Percentiles rank a stretch among this genome's conserved stretches.
phyloP scores from a whole-genome alignment of 2,888 invertebrate genomes.

The Chloroclysta siterata region DNA sequence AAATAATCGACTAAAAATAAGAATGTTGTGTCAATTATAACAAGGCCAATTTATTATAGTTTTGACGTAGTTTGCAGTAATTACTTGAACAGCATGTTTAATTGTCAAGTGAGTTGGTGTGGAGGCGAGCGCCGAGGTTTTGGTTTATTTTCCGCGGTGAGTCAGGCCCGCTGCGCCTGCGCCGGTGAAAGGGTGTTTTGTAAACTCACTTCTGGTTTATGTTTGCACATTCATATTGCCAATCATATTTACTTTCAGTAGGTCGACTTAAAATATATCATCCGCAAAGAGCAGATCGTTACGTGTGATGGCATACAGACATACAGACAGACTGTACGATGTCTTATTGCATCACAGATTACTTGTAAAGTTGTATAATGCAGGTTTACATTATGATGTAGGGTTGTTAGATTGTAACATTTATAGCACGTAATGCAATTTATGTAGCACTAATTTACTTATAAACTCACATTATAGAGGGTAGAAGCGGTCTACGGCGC shows the following conservation, averaged over 20 bases:
- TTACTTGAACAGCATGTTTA: not conserved
- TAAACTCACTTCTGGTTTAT: conserved; percentile 37
- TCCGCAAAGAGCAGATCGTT: not conserved
- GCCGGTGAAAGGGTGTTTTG: conserved; percentile 59
- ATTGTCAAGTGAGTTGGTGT: not conserved
- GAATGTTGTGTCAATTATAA: not conserved
- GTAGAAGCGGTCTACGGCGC: too few species aligned
- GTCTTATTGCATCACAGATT: too few species aligned
- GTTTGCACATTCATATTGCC: conserved; percentile 3
- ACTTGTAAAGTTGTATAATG: too few species aligned
- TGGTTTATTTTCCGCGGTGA: conserved; percentile 47
- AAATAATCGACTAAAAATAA: too few species aligned
- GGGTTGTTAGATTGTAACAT: conserved; percentile 12
- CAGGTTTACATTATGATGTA: not conserved
- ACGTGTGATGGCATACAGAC: not conserved
- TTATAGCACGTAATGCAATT: conserved; percentile 15
- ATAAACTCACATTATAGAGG: not conserved
- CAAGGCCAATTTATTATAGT: not conserved
- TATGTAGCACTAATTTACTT: conserved; percentile 8
- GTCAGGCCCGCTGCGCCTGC: conserved; percentile 7
- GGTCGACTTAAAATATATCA: not conserved
- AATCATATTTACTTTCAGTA: not conserved
- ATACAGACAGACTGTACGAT: too few species aligned
- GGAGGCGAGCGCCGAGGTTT: conserved; percentile 19
- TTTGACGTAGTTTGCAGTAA: not conserved